Percentiles rank a stretch among this genome's conserved stretches.
Conservation (phyloP, 2,888 invertebrate genomes). For the Agonopterix subpropinquella region DNA sequence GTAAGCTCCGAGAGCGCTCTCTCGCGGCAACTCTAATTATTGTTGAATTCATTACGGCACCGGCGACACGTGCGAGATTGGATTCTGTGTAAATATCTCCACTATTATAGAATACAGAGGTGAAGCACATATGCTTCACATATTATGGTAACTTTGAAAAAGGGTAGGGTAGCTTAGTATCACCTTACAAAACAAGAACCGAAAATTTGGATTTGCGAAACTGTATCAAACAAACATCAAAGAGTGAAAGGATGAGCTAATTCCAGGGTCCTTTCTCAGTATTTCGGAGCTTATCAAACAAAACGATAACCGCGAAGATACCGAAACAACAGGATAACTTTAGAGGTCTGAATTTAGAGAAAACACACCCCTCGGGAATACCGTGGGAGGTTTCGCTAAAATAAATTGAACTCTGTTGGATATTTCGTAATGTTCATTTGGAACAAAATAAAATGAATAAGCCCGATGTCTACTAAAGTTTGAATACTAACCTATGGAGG, state of each 20-base stretch:
- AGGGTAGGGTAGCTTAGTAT: too few species aligned
- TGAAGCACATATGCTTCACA: too few species aligned
- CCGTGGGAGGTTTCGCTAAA: slow-evolving; percentile 3
- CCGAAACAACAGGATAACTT: slow-evolving; percentile 1
- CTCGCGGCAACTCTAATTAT: slow-evolving; percentile 44
- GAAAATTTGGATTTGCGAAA: too few species aligned
- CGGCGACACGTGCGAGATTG: slow-evolving; percentile 37
- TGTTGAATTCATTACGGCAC: slow-evolving; percentile 43
- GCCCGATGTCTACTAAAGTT: slow-evolving; percentile 7
- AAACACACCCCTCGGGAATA: slow-evolving; percentile 4
- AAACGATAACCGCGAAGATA: slow-evolving; percentile 1
- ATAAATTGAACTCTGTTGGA: slow-evolving; percentile 7
- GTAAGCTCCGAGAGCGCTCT: slow-evolving; percentile 44
- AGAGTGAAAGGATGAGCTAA: too few species aligned
- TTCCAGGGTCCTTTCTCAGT: too few species aligned
- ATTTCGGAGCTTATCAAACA: neutral
- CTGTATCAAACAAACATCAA: too few species aligned
- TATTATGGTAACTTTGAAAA: too few species aligned
- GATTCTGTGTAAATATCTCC: slow-evolving; percentile 34
- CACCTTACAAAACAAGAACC: too few species aligned
- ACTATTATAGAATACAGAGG: slow-evolving; percentile 13
- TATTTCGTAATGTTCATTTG: slow-evolving; percentile 7
- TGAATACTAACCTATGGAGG: slow-evolving; percentile 17
- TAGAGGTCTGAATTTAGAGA: slow-evolving; percentile 4
- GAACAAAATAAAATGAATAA: slow-evolving; percentile 10